Percentiles rank a stretch among this genome's conserved stretches.
phyloP scores from a whole-genome alignment of 2,113 vertebrate genomes.

The Perca schrenkii region DNA sequence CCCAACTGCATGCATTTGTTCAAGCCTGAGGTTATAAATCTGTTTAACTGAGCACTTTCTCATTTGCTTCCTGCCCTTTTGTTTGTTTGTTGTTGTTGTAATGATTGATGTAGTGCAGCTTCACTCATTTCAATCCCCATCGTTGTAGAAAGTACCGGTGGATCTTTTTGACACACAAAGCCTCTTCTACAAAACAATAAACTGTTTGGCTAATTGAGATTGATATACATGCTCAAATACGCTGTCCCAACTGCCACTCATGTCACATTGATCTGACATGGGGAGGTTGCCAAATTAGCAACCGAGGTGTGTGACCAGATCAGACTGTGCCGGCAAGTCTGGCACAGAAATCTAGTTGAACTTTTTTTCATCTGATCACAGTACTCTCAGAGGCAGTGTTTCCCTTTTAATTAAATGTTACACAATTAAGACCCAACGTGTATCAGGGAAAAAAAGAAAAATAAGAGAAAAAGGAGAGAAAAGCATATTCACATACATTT shows the following conservation, averaged over 20 bases:
- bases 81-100: neutral
- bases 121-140: neutral
- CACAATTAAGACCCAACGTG: neutral
- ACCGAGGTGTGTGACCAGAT: neutral
- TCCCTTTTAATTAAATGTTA: neutral
- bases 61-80: neutral
- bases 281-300: constrained; percentile 21
- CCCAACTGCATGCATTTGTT: neutral
- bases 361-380: constrained; percentile 9
- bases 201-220: neutral
- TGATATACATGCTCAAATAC: neutral
- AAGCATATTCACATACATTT: neutral
- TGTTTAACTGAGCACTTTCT: too few relatives aligned
- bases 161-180: neutral
- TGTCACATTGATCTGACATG: neutral
- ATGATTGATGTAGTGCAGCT: neutral
- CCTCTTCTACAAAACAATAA: neutral
- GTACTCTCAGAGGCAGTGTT: neutral
- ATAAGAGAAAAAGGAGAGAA: neutral
- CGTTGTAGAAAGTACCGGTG: neutral
- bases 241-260: neutral
- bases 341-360: constrained; percentile 15
- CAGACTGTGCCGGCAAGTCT: constrained; percentile 1
- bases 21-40: neutral
- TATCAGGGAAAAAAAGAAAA: neutral